Conservation (phyloP, 1,140 invertebrate genomes). For the Penaeus chinensis region DNA sequence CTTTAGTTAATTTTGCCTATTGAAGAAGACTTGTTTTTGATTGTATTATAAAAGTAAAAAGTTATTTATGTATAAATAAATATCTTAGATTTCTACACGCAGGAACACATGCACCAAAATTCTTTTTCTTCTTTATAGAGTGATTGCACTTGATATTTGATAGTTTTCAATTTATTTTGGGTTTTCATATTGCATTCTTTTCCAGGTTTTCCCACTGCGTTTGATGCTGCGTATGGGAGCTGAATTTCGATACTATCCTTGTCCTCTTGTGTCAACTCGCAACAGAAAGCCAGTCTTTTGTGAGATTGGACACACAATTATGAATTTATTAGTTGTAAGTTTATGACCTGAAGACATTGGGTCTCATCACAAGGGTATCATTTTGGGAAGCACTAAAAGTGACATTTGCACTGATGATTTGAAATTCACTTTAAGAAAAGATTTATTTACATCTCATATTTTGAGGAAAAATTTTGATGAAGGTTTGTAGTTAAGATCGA, state of each 20-base stretch:
- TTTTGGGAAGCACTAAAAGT: not conserved
- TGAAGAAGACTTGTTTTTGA: no score
- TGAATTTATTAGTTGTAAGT: slow-evolving; percentile 83
- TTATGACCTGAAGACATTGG: not conserved
- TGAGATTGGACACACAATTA: slow-evolving; percentile 91
- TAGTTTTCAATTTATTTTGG: no score
- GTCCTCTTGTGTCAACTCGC: slow-evolving; percentile 84
- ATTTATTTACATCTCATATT: no score
- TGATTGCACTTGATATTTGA: no score
- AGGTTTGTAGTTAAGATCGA: not conserved
- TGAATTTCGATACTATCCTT: slow-evolving; percentile 89
- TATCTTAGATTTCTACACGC: no score
- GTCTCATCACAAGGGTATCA: no score
- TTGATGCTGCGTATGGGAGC: slow-evolving; percentile 84
- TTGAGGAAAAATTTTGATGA: not conserved
- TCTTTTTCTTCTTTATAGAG: no score
- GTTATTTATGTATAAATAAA: no score
- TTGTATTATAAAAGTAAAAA: no score
- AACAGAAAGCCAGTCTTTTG: slow-evolving; percentile 84
- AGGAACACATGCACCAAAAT: no score
- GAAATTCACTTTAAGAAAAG: no score
- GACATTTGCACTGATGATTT: not conserved
- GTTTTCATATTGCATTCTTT: not conserved
- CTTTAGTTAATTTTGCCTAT: no score
- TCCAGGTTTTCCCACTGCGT: slow-evolving; percentile 79